Evolutionary conservation across 2,113 vertebrate species (phyloP), one percentile per base, ranked within the genome.

Genomic region (Elephas maximus): DNA sequence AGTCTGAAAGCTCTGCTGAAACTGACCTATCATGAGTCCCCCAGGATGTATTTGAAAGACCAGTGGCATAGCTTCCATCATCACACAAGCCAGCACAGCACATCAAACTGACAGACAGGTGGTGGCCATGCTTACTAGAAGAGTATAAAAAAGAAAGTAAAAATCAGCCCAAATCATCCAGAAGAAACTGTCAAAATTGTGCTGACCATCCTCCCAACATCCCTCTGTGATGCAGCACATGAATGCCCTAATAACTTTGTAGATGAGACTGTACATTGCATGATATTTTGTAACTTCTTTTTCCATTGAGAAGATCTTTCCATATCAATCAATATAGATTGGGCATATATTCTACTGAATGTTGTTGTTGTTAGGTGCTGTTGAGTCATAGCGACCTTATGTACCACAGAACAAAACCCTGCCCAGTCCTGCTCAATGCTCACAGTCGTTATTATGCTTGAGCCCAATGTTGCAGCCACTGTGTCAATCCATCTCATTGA

Each of bases 51-150:
- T 74, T 41, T 74, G 71, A 74, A 74, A 74, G 71, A 37, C n/a
- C 20, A 41, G 71, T 74, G 17, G 71, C 6, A 41, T 41, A 28
- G 2, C 71, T 74, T 20, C n/a, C 71, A 37, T n/a, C n/a, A 21
- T 41, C 71, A 37, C 5, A 41, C 18, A 37, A 41, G 71, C n/a
- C n/a, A 74, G 21, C n/a, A 74, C 5, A 37, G 17, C 41, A 37
- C 20, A 41, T 4, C 8, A 74, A 74, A 74, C 71, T 74, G 71
- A 37, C 33, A 71, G 33, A 71, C 71, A 74, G 17, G n/a, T 23
- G 20, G 71, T 74, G 4, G 71, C 71, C 71, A 80, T 7, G 6
- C 48, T 84, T 84, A 79, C 84, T 96, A 76, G 41, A 92, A 78
- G 10, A 20, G 18, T 78, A 69, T 60, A 76, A 74, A 79, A 23